A percentile compares a stretch with the other conserved stretches of the same genome.
Conservation (phyloP, 2,113 vertebrate species). For the Scartelaos histophorus region DNA sequence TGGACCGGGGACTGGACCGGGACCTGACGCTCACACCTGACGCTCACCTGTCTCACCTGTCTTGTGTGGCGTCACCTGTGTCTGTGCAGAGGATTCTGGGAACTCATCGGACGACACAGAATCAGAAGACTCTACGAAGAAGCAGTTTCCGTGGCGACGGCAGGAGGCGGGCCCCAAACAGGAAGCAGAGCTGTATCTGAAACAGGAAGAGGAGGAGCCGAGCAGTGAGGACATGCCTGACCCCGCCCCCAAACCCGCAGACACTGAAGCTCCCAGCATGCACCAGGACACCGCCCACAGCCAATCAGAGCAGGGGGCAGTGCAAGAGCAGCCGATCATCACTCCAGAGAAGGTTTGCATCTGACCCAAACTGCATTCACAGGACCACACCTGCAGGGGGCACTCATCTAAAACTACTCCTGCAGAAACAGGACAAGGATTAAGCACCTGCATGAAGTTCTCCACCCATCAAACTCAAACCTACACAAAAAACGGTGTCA, state of each 20-base stretch:
- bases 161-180: slow-evolving; percentile 50
- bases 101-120: slow-evolving; percentile 81
- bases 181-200: slow-evolving; percentile 54
- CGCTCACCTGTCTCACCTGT: too few species aligned
- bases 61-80: too few species aligned
- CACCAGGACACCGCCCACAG: slow-evolving; percentile 51
- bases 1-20: too few species aligned
- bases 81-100: slow-evolving; percentile 69
- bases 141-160: slow-evolving; percentile 74
- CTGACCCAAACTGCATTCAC: too few species aligned
- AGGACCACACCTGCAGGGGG: too few species aligned
- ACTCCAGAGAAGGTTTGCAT: background rate
- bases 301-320: slow-evolving; percentile 51
- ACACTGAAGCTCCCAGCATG: slow-evolving; percentile 69
- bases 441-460: too few species aligned
- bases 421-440: too few species aligned
- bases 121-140: slow-evolving; percentile 76
- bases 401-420: too few species aligned
- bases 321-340: slow-evolving; percentile 16
- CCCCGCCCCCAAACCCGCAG: background rate
- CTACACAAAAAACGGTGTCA: too few species aligned
- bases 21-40: too few species aligned
- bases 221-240: background rate
- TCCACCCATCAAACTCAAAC: too few species aligned
- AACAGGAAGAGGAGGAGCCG: slow-evolving; percentile 57